Conservation (phyloP, 2,113 vertebrate genomes). For the Muntiacus muntjak region DNA sequence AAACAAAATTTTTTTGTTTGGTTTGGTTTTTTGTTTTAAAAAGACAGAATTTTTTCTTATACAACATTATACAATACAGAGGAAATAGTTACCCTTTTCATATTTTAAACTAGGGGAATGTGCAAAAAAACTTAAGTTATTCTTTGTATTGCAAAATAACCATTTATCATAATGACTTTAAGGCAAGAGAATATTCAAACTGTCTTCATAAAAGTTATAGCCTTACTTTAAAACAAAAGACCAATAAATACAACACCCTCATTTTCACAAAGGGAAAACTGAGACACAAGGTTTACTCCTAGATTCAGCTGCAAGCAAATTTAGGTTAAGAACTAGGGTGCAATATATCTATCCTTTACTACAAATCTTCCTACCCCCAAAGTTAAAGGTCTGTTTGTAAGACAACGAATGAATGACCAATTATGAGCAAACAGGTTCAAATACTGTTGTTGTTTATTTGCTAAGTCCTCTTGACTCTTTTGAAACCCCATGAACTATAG, state of each 20-base stretch:
- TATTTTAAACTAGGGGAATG: neutral
- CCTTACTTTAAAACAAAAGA: neutral
- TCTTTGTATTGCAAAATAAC: neutral
- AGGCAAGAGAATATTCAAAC: neutral
- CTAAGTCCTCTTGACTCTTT: neutral
- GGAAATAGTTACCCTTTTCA: neutral
- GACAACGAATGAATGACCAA: neutral
- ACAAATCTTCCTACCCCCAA: neutral
- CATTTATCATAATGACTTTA: neutral
- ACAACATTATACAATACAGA: neutral
- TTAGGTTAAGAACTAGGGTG: neutral
- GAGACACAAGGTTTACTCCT: neutral
- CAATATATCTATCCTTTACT: neutral
- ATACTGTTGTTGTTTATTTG: neutral
- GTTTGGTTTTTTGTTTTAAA: neutral
- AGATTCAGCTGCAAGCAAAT: neutral
- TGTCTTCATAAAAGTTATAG: neutral
- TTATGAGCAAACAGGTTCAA: neutral
- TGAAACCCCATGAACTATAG: neutral
- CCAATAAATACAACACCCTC: neutral
- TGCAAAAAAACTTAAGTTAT: neutral
- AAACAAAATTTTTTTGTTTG: neutral
- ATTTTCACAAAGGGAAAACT: neutral
- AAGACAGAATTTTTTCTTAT: neutral
- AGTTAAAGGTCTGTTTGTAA: neutral